Evolutionary conservation across 2,113 vertebrate species (phyloP).

Genomic region (Limnothrissa miodon): DNA sequence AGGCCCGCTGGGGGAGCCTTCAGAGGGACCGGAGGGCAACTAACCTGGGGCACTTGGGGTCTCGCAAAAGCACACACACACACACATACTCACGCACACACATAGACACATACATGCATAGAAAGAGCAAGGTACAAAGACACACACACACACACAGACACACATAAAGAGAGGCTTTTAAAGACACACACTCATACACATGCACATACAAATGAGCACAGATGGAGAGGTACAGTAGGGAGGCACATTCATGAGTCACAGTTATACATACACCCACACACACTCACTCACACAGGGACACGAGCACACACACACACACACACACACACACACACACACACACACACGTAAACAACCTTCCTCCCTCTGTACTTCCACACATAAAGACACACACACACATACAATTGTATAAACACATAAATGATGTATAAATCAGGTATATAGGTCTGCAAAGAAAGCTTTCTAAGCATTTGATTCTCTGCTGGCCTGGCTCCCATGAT

Average conservation of each 20-base stretch:
- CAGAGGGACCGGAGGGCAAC: not conserved
- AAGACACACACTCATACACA: not conserved
- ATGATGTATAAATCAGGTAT: not conserved
- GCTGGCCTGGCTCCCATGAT: too few relatives aligned
- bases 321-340: too few relatives aligned
- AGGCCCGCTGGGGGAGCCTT: slow-evolving; percentile 47
- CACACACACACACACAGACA: not conserved
- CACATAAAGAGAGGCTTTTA: not conserved
- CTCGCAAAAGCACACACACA: not conserved
- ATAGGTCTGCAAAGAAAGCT: not conserved
- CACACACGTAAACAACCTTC: too few relatives aligned
- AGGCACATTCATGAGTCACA: too few relatives aligned
- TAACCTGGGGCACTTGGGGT: too few relatives aligned
- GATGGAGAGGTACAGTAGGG: too few relatives aligned
- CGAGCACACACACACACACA: too few relatives aligned
- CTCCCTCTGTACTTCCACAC: not conserved
- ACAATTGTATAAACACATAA: not conserved
- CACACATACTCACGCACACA: not conserved
- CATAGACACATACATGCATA: not conserved
- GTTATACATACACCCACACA: too few relatives aligned
- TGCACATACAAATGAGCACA: too few relatives aligned
- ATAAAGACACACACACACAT: not conserved
- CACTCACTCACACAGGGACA: too few relatives aligned
- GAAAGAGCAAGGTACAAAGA: too few relatives aligned
- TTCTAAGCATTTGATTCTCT: not conserved